Evolutionary conservation across 2,797 vertebrate species (phyloP).

Genomic region (Microhierax caerulescens): DNA sequence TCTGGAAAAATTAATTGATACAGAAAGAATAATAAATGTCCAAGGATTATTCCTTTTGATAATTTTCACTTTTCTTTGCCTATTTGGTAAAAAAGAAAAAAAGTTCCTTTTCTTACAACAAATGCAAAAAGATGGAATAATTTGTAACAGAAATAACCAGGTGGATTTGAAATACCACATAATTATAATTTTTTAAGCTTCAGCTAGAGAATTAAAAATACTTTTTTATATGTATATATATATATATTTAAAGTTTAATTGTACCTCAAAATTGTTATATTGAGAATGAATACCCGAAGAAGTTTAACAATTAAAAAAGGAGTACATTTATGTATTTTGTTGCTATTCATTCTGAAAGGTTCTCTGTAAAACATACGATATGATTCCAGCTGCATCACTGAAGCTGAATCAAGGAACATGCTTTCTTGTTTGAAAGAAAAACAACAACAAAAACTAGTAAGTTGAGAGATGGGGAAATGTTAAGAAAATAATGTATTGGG

Average conservation of each 20-base stretch:
- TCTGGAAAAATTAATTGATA: conserved; percentile 14
- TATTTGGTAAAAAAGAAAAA: neutral
- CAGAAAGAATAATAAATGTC: neutral
- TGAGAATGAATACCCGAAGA: neutral
- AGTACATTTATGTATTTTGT: neutral
- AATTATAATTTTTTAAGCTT: neutral
- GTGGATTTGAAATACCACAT: neutral
- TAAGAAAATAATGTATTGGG: neutral
- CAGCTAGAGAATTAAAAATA: neutral
- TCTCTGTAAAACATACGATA: neutral
- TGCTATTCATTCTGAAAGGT: neutral
- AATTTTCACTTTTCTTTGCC: neutral
- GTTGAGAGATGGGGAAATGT: neutral
- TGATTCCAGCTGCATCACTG: neutral
- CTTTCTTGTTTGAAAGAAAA: neutral
- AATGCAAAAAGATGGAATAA: neutral
- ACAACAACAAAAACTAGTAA: neutral
- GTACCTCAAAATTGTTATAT: neutral
- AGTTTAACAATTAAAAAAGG: neutral
- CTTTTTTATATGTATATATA: neutral
- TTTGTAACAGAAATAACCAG: neutral
- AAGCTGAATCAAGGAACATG: neutral
- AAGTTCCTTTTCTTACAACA: neutral
- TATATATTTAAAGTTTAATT: neutral
- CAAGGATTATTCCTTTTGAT: neutral